These are phyloP conservation scores for Drosophila micromelanica DNA, from an alignment of 1,140 invertebrate genomes.

Conservation along the genomic window DNA sequence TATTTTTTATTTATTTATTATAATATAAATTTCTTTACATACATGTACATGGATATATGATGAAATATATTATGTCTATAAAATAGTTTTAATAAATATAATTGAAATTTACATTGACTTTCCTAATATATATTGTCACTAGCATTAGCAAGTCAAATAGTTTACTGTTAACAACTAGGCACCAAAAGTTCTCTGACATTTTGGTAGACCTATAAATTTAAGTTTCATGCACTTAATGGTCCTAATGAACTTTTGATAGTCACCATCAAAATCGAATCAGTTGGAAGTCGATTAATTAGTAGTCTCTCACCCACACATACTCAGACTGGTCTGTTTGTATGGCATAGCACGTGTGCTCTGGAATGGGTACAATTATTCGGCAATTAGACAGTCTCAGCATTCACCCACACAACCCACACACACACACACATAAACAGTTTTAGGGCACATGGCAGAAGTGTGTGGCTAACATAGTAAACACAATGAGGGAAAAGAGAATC, in stretches of 20 bases:
- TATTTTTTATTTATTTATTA: too few relatives aligned
- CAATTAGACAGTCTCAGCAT: constrained; percentile 61
- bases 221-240: constrained; percentile 68
- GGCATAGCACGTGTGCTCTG: constrained; percentile 65
- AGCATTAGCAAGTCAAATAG: constrained; percentile 46
- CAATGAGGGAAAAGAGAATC: constrained; percentile 8
- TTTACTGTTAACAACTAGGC: constrained; percentile 34
- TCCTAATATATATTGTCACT: neutral
- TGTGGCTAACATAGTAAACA: constrained; percentile 13
- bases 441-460: constrained; percentile 40
- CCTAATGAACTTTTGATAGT: constrained; percentile 78
- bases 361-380: constrained; percentile 67
- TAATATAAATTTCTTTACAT: neutral
- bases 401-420: constrained; percentile 27
- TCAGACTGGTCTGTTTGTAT: constrained; percentile 30
- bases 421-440: neutral
- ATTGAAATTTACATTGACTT: neutral
- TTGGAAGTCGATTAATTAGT: constrained; percentile 80
- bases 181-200: constrained; percentile 7
- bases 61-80: too few relatives aligned
- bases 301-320: constrained; percentile 18
- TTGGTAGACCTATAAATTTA: constrained; percentile 52
- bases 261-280: constrained; percentile 80
- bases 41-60: neutral
- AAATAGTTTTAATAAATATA: too few relatives aligned